phyloP scores from a whole-genome alignment of 2,888 invertebrate genomes.

The Latheticus oryzae region DNA sequence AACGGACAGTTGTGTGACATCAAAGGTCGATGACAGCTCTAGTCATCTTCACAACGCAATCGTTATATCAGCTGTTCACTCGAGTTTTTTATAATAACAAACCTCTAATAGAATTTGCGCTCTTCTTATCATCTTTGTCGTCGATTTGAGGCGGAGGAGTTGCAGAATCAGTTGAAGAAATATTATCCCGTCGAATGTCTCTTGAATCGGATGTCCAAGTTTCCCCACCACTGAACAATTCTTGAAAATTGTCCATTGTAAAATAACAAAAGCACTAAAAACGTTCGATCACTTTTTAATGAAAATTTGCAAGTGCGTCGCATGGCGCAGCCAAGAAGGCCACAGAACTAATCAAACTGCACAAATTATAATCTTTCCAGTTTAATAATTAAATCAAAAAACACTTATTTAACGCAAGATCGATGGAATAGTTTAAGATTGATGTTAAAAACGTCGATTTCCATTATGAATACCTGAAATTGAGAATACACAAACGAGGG shows the following conservation, averaged over 20 bases:
- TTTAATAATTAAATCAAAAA: too few relatives aligned
- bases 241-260: slow-evolving; percentile 67
- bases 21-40: slow-evolving; percentile 27
- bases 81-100: slow-evolving; percentile 48
- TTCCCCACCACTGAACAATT: slow-evolving; percentile 63
- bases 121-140: slow-evolving; percentile 70
- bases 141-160: slow-evolving; percentile 65
- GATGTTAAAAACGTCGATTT: slow-evolving; percentile 45
- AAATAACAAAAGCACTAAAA: slow-evolving; percentile 43
- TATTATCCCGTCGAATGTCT: slow-evolving; percentile 52
- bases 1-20: slow-evolving; percentile 15
- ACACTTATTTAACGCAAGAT: slow-evolving; percentile 34
- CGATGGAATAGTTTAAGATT: slow-evolving; percentile 27
- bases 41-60: slow-evolving; percentile 19
- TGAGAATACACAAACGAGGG: slow-evolving; percentile 33
- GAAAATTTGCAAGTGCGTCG: slow-evolving; percentile 45
- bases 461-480: slow-evolving; percentile 44
- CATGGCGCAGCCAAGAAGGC: slow-evolving; percentile 50
- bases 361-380: slow-evolving; percentile 1
- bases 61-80: slow-evolving; percentile 31
- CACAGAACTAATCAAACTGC: slow-evolving; percentile 20
- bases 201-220: slow-evolving; percentile 54
- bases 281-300: slow-evolving; percentile 47
- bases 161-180: slow-evolving; percentile 70
- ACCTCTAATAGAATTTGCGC: slow-evolving; percentile 77